Base-by-base conservation (phyloP, 1,140 invertebrate genomes). In the Nomia melanderi region DNA sequence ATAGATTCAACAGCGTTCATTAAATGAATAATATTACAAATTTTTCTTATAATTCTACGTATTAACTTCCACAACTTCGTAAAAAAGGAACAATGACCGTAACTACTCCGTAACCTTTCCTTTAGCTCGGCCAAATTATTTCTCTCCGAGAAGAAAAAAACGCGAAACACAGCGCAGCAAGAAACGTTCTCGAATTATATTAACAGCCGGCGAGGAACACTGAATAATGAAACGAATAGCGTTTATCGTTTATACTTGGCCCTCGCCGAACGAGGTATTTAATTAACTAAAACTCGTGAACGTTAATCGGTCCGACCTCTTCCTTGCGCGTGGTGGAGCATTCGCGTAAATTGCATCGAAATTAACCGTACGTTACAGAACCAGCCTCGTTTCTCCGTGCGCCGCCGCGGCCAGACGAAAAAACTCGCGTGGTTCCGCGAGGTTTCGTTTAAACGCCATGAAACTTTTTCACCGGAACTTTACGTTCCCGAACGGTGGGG, bases 311-410 rank as follows among this genome's bases (percentile, higher is more conserved):
- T 1, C 31, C 29, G n/a, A 39, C 33, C 12, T 57, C 20, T 60
- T 63, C 57, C 60, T 50, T 11, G 59, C 59, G 36, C 29, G 56
- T 17, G 20, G 66, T n/a, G 25, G 67, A 72, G 50, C 57, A 63
- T 77, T 72, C 73, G 39, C 59, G 73, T 76, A 76, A 76, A 76
- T 76, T 60, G 36, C 73, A 39, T 66, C 65, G 73, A 60, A 76
- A 76, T 69, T 69, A 76, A 39, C 65, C 73, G 73, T 76, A 76
- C 73, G 64, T 76, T 76, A 69, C 65, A 39, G 60, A 57, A 69
- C 54, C 73, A 76, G 73, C 73, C 73, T 76, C 73, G 73, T 76
- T 76, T 69, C 73, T 76, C 65, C 41, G 31, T 6, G 29, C n/a
- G 8, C 27, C 9, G 39, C 31, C 25, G 47, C 47, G 44, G 2